Evolutionary conservation across 2,888 invertebrate species (phyloP).

Genomic region (Sturmia bella): DNA sequence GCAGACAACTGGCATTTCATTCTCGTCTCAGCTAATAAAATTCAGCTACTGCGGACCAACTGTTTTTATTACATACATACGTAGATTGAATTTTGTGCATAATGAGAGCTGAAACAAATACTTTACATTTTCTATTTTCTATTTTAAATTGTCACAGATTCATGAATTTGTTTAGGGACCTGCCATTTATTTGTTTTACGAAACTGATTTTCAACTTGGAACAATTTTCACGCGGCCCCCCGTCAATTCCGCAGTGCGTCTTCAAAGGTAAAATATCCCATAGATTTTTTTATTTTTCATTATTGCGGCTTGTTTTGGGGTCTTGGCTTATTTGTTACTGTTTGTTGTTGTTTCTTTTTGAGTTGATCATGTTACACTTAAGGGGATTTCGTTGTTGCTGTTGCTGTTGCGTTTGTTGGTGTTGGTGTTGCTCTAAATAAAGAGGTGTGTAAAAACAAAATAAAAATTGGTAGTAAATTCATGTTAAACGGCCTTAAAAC

Average conservation of each 20-base stretch:
- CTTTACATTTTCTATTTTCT: no score
- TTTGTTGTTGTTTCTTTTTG: constrained; percentile 41
- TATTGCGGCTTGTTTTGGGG: constrained; percentile 44
- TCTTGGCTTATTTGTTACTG: constrained; percentile 24
- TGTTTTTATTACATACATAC: no score
- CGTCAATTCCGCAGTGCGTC: not conserved
- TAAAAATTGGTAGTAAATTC: constrained; percentile 62
- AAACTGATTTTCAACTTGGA: not conserved
- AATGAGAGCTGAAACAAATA: no score
- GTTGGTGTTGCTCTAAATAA: constrained; percentile 49
- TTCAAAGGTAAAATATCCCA: constrained; percentile 26
- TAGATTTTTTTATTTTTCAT: not conserved
- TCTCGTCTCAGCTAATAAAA: no score
- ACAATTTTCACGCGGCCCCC: not conserved
- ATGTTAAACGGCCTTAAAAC: constrained; percentile 65
- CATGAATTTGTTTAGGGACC: no score
- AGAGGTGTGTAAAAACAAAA: constrained; percentile 59
- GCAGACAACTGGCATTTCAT: no score
- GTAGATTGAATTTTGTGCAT: no score
- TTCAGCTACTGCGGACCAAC: no score
- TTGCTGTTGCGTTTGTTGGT: constrained; percentile 5
- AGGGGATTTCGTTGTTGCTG: constrained; percentile 46
- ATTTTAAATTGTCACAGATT: no score
- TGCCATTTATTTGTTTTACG: not conserved
- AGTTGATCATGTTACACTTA: constrained; percentile 62